phyloP scores from a whole-genome alignment of 2,113 vertebrate genomes.

The Eretmochelys imbricata region DNA sequence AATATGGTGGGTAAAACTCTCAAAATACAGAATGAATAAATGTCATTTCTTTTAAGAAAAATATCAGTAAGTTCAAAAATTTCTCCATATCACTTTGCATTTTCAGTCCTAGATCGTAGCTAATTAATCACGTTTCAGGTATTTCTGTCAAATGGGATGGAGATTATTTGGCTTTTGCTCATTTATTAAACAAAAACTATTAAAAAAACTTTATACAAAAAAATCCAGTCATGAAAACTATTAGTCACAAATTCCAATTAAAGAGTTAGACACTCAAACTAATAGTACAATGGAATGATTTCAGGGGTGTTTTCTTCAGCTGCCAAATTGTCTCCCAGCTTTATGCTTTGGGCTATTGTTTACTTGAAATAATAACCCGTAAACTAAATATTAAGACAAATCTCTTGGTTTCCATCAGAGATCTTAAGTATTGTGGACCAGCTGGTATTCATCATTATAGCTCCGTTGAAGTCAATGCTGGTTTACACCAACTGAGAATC shows the following conservation, averaged over 20 bases:
- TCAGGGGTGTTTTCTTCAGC: neutral
- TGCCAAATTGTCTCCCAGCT: neutral
- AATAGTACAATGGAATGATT: neutral
- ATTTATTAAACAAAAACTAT: neutral
- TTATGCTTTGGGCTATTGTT: neutral
- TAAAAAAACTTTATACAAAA: neutral
- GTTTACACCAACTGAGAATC: neutral
- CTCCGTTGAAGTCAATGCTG: neutral
- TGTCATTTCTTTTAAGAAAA: neutral
- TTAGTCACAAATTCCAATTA: accelerated
- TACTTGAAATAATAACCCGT: neutral
- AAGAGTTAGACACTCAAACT: neutral
- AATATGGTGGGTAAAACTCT: neutral
- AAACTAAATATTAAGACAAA: neutral
- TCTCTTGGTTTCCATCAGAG: neutral
- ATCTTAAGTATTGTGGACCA: neutral
- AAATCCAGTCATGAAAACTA: neutral
- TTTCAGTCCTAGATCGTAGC: neutral
- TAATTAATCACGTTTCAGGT: accelerated
- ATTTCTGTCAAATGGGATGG: neutral
- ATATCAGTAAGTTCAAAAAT: neutral
- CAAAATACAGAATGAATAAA: neutral
- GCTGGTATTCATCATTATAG: neutral
- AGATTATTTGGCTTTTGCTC: neutral
- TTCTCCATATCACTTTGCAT: neutral